A percentile compares a stretch with the other conserved stretches of the same genome.
Conservation (phyloP, 2,797 vertebrate genomes). For the Hippopotamyrus pictus region DNA sequence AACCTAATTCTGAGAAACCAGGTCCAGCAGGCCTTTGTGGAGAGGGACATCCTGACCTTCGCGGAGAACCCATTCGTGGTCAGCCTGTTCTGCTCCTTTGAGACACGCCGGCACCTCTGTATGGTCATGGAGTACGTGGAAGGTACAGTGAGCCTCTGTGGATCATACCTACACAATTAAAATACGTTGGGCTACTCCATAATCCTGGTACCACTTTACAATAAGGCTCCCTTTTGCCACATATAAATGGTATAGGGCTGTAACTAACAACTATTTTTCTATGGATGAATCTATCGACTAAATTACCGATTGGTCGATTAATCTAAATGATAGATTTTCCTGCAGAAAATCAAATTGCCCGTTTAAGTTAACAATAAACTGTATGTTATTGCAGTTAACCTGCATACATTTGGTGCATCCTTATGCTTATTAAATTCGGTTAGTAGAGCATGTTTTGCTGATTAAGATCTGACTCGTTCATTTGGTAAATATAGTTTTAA, state of each 20-base stretch:
- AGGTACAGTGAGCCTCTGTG: slow-evolving; percentile 59
- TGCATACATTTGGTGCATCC: not conserved
- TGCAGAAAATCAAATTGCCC: not conserved
- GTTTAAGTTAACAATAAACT: not conserved
- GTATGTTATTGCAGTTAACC: not conserved
- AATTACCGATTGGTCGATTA: not conserved
- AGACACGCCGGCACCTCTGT: slow-evolving; percentile 85
- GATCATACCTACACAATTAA: not conserved
- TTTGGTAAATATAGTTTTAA: not conserved
- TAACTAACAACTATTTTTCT: not conserved
- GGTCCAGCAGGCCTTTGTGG: slow-evolving; percentile 92
- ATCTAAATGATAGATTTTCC: not conserved
- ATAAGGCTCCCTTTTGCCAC: not conserved
- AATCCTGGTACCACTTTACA: not conserved
- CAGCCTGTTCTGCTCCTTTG: slow-evolving; percentile 94
- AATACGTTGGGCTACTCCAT: not conserved
- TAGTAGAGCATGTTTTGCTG: not conserved
- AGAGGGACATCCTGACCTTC: slow-evolving; percentile 87
- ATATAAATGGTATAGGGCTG: not conserved
- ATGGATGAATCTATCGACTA: not conserved
- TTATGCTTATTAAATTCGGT: not conserved
- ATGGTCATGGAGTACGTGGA: slow-evolving; percentile 97
- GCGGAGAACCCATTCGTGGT: slow-evolving; percentile 96
- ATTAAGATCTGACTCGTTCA: not conserved
- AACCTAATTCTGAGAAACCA: slow-evolving; percentile 89